A percentile compares a stretch with the other conserved stretches of the same genome.
Conservation (phyloP, 2,797 vertebrate genomes). For the Pterois miles region DNA sequence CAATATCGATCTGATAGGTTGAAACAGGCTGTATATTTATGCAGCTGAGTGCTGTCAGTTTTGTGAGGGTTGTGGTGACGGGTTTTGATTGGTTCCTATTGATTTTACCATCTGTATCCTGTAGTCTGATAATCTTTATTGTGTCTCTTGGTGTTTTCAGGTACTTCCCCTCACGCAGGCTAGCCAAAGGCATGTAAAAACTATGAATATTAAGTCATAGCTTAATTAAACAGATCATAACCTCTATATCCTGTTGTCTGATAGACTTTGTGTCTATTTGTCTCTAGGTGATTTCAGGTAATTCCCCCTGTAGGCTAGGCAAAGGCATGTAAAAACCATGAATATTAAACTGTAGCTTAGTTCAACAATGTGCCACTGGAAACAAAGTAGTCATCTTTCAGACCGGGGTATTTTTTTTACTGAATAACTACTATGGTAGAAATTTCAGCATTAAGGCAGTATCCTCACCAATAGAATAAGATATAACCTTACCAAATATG, state of each 20-base stretch:
- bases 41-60: background rate
- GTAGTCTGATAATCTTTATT: background rate
- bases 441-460: background rate
- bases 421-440: background rate
- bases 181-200: background rate
- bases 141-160: background rate
- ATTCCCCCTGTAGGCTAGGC: background rate
- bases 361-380: background rate
- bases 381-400: background rate
- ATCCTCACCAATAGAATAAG: background rate
- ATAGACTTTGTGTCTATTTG: background rate
- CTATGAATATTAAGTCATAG: background rate
- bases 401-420: background rate
- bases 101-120: background rate
- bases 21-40: background rate
- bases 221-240: background rate
- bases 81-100: conserved; percentile 8
- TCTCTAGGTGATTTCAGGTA: background rate
- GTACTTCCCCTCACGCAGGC: background rate
- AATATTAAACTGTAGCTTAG: background rate
- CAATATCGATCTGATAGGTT: conserved; percentile 39
- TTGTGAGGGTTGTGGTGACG: background rate
- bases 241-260: background rate
- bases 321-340: background rate
- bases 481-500: background rate